Percentiles rank a stretch among this genome's conserved stretches.
Conservation (phyloP, 2,797 vertebrate genomes). For the Epinephelus coioides region DNA sequence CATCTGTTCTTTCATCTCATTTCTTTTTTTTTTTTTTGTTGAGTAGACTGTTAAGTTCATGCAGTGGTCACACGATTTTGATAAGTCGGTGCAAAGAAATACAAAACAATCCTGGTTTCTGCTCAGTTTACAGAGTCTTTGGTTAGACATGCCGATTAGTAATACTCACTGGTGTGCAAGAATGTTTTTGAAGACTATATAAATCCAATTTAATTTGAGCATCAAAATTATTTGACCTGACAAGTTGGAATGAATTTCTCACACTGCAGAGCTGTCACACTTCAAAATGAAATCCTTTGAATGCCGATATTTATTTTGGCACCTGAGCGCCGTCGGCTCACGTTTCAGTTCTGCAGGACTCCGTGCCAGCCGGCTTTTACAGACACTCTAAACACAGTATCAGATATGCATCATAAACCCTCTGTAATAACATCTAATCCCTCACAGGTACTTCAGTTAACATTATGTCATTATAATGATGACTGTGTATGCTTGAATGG, state of each 20-base stretch:
- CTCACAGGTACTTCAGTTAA: not conserved
- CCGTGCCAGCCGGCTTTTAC: conserved; percentile 8
- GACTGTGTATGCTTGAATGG: not conserved
- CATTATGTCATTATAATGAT: conserved; percentile 10
- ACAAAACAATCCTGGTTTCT: too few species aligned
- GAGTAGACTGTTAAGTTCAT: conserved; percentile 45
- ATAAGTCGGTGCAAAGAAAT: not conserved
- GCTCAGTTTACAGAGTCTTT: too few species aligned
- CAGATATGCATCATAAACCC: not conserved
- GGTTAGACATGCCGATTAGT: too few species aligned
- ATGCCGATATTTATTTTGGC: conserved; percentile 10
- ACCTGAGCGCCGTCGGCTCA: conserved; percentile 14
- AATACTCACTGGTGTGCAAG: not conserved
- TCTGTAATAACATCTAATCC: conserved; percentile 20
- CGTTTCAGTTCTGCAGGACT: conserved; percentile 4
- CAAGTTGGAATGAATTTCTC: conserved; percentile 8
- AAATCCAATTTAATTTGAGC: not conserved
- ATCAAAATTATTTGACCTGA: conserved; percentile 11
- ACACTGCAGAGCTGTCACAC: not conserved
- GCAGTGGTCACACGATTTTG: conserved; percentile 55
- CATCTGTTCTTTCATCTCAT: conserved; percentile 57
- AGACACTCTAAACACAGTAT: conserved; percentile 22
- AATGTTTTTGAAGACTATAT: not conserved
- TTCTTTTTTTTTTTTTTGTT: conserved; percentile 3
- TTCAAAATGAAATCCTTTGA: not conserved